These are phyloP conservation scores for Papilio aristodemus DNA, from an alignment of 1,140 invertebrate species.

Conservation along the genomic window DNA sequence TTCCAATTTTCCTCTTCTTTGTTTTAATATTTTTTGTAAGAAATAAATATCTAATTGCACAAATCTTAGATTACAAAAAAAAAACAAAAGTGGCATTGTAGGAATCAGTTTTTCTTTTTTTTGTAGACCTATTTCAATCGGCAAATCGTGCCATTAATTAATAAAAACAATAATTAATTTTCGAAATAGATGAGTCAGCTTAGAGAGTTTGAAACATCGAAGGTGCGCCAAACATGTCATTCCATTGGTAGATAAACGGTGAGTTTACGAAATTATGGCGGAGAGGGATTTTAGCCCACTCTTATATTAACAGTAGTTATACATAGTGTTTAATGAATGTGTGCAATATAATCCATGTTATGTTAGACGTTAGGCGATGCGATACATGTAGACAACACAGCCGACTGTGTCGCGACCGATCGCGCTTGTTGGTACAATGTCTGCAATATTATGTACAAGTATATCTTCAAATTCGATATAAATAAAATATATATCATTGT, in stretches of 20 bases:
- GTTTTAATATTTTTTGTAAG: too few species aligned
- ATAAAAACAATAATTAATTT: conserved; percentile 1
- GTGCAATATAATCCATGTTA: conserved; percentile 74
- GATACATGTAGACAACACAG: conserved; percentile 22
- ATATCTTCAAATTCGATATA: conserved; percentile 40
- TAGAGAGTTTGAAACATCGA: conserved; percentile 52
- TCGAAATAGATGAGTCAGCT: conserved; percentile 55
- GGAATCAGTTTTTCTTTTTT: neutral
- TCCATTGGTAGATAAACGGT: conserved; percentile 76
- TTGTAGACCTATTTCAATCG: neutral
- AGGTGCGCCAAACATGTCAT: conserved; percentile 67
- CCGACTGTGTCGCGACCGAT: neutral
- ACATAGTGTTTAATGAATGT: conserved; percentile 64
- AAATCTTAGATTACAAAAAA: neutral
- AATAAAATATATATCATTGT: conserved; percentile 49
- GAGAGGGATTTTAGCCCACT: conserved; percentile 78
- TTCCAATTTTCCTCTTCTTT: conserved; percentile 16
- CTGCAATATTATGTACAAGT: conserved; percentile 27
- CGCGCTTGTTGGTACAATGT: neutral
- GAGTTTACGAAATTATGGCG: conserved; percentile 77
- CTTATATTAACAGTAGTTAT: conserved; percentile 59
- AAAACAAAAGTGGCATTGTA: neutral
- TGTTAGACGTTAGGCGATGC: conserved; percentile 61
- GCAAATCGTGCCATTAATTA: conserved; percentile 14
- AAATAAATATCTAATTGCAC: neutral